Base-by-base conservation (phyloP, 2,888 invertebrate genomes). In the Meghimatium bilineatum region DNA sequence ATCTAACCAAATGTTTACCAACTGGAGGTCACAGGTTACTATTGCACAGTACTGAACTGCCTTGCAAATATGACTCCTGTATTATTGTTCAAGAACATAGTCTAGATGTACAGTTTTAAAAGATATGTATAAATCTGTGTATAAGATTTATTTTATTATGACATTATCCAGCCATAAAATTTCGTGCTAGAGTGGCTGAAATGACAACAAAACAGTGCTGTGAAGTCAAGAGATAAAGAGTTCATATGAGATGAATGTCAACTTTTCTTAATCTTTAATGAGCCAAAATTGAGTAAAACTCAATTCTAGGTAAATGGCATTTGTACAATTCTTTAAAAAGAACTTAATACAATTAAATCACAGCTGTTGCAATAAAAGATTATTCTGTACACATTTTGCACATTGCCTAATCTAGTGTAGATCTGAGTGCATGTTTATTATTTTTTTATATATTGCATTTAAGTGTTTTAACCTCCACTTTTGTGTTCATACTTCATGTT, bases 401-500 rank as follows among this genome's bases (percentile, higher is more conserved):
- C 44, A 82, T 52, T 49, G 71, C 34, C n/a, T n/a, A 63, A n/a
- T 66, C 36, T 52, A 49, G 56, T 52, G 74, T 82, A 82, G 82
- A 82, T 82, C 82, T 82, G 82, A 82, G 49, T 75, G 82, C 75
- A 66, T 82, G 82, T 23, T 67, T 44, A 23, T 63, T 75, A 34
- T 20, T 63, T 23, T 32, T 81, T 75, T 82, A 52, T 66, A 20
- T 74, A 82, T 77, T 76, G 82, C 82, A 82, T 82, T 82, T 82
- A 82, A 52, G 56, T 82, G 66, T 77, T 69, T 29, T 17, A 23
- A 6, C 23, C 38, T 69, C 69, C 82, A 77, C 77, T 77, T 69
- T 26, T 72, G 82, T 82, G 82, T 82, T 82, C 82, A 82, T 82
- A 69, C 71, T 56, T 74, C 72, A 63, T 29, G n/a, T 78, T 78